These are phyloP conservation scores for Lochmaea capreae DNA, from an alignment of 2,888 invertebrate genomes.

Conservation along the genomic window DNA sequence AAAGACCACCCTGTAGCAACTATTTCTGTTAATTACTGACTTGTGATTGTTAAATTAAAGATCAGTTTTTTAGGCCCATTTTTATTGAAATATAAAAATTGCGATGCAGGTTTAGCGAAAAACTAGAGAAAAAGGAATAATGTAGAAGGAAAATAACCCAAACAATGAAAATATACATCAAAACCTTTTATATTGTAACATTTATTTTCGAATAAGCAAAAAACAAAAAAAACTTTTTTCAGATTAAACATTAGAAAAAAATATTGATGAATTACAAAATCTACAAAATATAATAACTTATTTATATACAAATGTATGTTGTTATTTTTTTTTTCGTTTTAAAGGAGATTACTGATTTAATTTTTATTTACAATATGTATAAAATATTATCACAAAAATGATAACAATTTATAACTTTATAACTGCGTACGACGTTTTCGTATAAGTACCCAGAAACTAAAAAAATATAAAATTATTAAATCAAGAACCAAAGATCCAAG, in stretches of 20 bases:
- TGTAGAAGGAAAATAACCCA: neutral
- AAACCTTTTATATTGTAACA: neutral
- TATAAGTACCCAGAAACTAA: conserved; percentile 43
- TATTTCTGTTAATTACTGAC: too few relatives aligned
- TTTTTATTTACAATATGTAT: conserved; percentile 47
- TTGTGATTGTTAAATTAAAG: too few relatives aligned
- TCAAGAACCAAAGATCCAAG: neutral
- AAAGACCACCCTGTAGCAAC: too few relatives aligned
- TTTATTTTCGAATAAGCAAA: conserved; percentile 22
- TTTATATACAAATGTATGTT: conserved; percentile 41
- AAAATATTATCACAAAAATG: conserved; percentile 50
- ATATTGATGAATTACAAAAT: conserved; percentile 24
- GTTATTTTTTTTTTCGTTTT: conserved; percentile 37
- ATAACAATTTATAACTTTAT: conserved; percentile 45
- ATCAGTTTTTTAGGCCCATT: too few relatives aligned
- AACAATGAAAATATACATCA: neutral
- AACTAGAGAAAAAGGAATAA: neutral
- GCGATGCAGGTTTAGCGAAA: too few relatives aligned
- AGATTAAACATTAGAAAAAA: conserved; percentile 15
- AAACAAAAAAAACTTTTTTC: conserved; percentile 11
- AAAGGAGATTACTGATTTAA: conserved; percentile 38
- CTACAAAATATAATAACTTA: conserved; percentile 37
- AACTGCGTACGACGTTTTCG: conserved; percentile 27
- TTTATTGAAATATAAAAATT: too few relatives aligned
- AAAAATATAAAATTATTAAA: conserved; percentile 20